Conservation (phyloP, 2,113 vertebrate species). For the Brachypodius melanocephalos region DNA sequence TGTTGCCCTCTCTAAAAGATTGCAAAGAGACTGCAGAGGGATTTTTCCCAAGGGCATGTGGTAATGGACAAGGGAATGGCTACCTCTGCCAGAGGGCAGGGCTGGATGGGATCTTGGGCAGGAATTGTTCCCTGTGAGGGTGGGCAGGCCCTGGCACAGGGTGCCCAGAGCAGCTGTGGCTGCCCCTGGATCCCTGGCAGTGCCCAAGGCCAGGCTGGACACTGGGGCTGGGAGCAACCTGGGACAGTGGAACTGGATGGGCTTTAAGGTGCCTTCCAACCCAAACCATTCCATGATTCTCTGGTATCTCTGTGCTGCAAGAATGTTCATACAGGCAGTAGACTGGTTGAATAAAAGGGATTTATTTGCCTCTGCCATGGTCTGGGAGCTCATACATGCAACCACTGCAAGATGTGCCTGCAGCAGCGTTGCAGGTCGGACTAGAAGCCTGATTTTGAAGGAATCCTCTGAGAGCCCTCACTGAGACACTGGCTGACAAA, state of each 20-base stretch:
- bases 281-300: background rate
- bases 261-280: background rate
- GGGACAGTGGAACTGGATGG: background rate
- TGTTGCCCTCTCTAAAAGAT: background rate
- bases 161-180: background rate
- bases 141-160: background rate
- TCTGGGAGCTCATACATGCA: background rate
- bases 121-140: background rate
- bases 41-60: background rate
- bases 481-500: background rate
- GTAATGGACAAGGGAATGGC: background rate
- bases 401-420: background rate
- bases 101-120: rapidly evolving
- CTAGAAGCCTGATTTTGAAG: background rate
- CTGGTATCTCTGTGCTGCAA: background rate
- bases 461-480: background rate
- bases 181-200: background rate
- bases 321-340: background rate
- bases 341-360: background rate
- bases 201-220: background rate
- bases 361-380: background rate
- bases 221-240: background rate
- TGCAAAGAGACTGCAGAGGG: background rate
- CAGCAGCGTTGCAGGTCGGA: background rate
- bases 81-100: background rate